Conservation (phyloP, 2,888 invertebrate species). For the Labia minor region DNA sequence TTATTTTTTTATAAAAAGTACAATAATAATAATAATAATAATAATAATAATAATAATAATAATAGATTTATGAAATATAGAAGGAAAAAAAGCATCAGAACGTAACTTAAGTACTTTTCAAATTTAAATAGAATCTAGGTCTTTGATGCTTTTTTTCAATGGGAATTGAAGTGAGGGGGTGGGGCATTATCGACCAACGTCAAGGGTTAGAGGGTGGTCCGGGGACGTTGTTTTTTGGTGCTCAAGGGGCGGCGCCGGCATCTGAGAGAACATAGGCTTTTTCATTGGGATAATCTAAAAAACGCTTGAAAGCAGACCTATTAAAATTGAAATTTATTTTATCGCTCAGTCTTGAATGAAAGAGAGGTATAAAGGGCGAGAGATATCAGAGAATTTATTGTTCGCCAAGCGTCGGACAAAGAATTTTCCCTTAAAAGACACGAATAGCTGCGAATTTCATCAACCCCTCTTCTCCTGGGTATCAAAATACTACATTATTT, state of each 20-base stretch:
- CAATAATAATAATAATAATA: no score
- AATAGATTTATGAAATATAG: background rate
- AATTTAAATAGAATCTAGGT: conserved; percentile 13
- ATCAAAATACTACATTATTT: no score
- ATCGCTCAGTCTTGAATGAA: background rate
- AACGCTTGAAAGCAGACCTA: background rate
- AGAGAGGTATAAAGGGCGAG: no score
- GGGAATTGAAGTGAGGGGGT: background rate
- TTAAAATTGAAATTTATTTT: conserved; percentile 1
- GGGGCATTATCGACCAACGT: background rate
- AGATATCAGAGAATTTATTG: no score
- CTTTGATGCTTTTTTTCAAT: background rate
- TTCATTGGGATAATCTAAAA: background rate
- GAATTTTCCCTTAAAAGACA: no score
- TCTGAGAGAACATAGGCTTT: background rate
- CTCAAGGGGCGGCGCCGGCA: background rate
- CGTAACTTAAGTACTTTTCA: no score
- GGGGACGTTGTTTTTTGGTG: background rate
- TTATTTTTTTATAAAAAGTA: no score
- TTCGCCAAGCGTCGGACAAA: no score
- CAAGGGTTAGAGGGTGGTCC: conserved; percentile 7
- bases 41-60: no score
- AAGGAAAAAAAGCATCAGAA: no score
- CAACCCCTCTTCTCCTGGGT: no score
- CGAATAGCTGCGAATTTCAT: no score